Evolutionary conservation across 2,113 vertebrate species (phyloP), one percentile per base, ranked within the genome.

Genomic region (Cyprinodon tularosa): DNA sequence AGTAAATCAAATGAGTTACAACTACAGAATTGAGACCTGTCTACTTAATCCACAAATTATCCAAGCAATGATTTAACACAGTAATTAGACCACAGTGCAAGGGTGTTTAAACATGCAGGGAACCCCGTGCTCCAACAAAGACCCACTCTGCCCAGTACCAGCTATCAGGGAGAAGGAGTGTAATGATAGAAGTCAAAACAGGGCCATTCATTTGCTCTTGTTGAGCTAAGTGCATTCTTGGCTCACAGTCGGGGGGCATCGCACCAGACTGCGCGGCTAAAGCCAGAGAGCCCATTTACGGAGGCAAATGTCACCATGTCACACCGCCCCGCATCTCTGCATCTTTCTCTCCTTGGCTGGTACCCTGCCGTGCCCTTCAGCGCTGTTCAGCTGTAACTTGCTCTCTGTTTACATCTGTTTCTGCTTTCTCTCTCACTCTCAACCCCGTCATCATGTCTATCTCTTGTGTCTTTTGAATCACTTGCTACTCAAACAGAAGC

Each of bases 221-320:
- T 94, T 94, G 92, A 95, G 94, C 94, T 97, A 97, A 98, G 95
- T 98, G 96, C 96, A 96, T 98, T 98, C 96, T 98, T 98, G 97
- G 96, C 96, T 98, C 84, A n/a, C 92, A 93, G 90, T 93, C 75
- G 91, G 92, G 90, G 90, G 90, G 86, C 92, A 92, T 86, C 85
- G 69, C 87, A 86, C 81, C 88, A 90, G 84, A 90, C 92, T 89
- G 90, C 44, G 78, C 78, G 88, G 86, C 93, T 95, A 94, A 95
- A 96, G 96, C 96, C 96, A 97, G 94, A 94, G 95, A 97, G 95
- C 94, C 95, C 95, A 96, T 96, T 98, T 97, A 95, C 95, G 94
- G 96, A 75, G 77, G 95, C 93, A 96, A 96, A 92, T 92, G 90
- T 94, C 92, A 92, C 87, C 85, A 66, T 90, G 88, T 91, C 91